Evolutionary conservation across 2,888 invertebrate genomes (phyloP).

Genomic region (Sturmia bella): DNA sequence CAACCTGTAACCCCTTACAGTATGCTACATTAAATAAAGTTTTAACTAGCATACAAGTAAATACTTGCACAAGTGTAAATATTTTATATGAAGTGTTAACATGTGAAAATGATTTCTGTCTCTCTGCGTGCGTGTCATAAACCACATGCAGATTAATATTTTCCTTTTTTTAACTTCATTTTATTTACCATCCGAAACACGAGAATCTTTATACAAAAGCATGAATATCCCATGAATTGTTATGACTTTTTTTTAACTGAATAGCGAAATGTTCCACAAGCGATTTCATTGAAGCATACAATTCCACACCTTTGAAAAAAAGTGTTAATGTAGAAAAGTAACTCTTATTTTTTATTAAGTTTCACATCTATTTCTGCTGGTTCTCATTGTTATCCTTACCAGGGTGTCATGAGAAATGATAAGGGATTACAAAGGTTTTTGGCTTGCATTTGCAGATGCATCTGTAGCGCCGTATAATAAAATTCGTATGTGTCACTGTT

Average conservation of each 20-base stretch:
- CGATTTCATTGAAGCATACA: background rate
- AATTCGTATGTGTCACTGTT: constrained; percentile 16
- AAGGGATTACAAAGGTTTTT: constrained; percentile 1
- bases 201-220: background rate
- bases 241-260: constrained; percentile 8
- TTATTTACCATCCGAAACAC: constrained; percentile 32
- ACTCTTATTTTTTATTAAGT: background rate
- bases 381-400: background rate
- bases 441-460: background rate
- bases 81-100: constrained; percentile 8
- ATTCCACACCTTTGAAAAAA: background rate
- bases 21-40: background rate
- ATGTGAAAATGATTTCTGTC: background rate
- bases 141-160: background rate
- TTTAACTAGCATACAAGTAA: background rate
- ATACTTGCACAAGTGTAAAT: background rate
- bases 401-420: constrained; percentile 2
- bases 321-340: constrained; percentile 16
- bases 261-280: background rate
- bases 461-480: background rate
- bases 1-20: background rate
- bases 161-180: background rate
- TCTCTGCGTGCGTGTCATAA: background rate
- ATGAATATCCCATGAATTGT: background rate
- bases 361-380: background rate